phyloP scores from a whole-genome alignment of 2,797 vertebrate genomes.

The Notolepis coatsorum region DNA sequence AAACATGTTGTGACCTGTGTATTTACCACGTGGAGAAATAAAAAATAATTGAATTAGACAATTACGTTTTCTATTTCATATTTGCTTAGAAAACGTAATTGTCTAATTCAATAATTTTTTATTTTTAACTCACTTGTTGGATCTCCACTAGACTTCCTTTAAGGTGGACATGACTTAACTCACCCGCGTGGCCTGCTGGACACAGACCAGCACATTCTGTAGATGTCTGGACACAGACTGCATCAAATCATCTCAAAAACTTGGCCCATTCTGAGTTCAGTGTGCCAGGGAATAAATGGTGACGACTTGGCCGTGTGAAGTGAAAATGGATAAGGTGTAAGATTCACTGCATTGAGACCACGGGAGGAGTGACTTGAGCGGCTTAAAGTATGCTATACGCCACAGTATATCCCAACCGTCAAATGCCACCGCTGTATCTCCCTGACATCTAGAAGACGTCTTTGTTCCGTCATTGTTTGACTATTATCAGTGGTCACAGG shows the following conservation, averaged over 20 bases:
- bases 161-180: slow-evolving; percentile 42
- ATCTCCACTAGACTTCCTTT: slow-evolving; percentile 35
- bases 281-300: slow-evolving; percentile 67
- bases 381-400: slow-evolving; percentile 34
- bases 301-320: slow-evolving; percentile 36
- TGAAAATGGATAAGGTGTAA: slow-evolving; percentile 54
- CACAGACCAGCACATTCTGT: slow-evolving; percentile 43
- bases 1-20: no score
- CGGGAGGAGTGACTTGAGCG: slow-evolving; percentile 24
- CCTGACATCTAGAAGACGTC: background rate
- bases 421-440: slow-evolving; percentile 17
- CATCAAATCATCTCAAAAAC: slow-evolving; percentile 68
- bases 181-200: slow-evolving; percentile 37
- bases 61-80: no score
- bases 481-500: background rate
- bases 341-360: slow-evolving; percentile 30
- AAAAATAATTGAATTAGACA: no score
- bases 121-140: no score
- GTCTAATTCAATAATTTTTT: no score
- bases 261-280: slow-evolving; percentile 46
- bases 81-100: no score
- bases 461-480: slow-evolving; percentile 21
- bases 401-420: slow-evolving; percentile 34
- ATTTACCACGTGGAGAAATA: no score
- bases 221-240: slow-evolving; percentile 30